Conservation (phyloP, 2,113 vertebrate genomes). For the Felis chaus region DNA sequence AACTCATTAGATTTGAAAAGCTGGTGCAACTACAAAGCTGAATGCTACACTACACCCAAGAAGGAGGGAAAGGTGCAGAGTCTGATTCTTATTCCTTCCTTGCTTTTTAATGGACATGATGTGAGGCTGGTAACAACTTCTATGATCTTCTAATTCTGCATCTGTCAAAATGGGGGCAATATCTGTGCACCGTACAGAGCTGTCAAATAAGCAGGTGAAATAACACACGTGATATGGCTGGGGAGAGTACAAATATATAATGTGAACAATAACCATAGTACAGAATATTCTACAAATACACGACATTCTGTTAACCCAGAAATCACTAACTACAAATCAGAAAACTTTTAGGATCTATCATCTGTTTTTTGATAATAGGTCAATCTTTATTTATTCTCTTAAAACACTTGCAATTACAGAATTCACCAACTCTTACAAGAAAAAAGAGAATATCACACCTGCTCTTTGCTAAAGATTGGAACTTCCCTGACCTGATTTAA, state of each 20-base stretch:
- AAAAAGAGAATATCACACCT: not conserved
- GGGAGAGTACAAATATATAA: not conserved
- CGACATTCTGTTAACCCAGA: not conserved
- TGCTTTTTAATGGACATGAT: not conserved
- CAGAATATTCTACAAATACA: not conserved
- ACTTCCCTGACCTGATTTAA: not conserved
- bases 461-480: not conserved
- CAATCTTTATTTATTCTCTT: not conserved
- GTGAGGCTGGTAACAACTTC: not conserved
- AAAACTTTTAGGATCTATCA: not conserved
- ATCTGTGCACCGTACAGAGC: not conserved
- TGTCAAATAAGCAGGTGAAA: not conserved
- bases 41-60: accelerated
- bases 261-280: not conserved
- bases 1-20: not conserved
- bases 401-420: not conserved
- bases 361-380: not conserved
- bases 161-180: not conserved
- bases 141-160: not conserved
- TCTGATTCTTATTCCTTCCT: not conserved
- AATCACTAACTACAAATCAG: not conserved
- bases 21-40: too few species aligned
- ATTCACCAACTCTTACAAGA: not conserved
- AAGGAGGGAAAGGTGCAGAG: too few species aligned
- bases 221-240: not conserved